Evolutionary conservation across 2,797 vertebrate species (phyloP), one percentile per base, ranked within the genome.

Genomic region (Hemibagrus guttatus): DNA sequence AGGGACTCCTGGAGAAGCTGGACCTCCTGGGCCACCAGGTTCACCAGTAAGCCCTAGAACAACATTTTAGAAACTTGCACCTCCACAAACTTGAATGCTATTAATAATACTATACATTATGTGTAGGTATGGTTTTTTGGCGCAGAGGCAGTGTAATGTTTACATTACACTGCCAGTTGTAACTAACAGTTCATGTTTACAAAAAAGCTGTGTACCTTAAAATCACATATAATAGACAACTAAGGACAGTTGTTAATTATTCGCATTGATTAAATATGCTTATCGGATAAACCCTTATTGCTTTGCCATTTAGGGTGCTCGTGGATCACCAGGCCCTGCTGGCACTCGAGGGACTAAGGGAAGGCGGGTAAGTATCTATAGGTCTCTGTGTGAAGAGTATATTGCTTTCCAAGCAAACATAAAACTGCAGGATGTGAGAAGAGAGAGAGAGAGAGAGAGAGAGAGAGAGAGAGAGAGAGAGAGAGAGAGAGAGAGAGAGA

Each of bases 301-400:
- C 83, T 89, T 66, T 85, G 42, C 85, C 66, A 68, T 42, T 46
- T 92, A 99, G 98, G 98, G 98, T 89, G 91, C 95, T 14, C 81
- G 94, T 88, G 98, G 98, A 93, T 94, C 94, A 87, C 90, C 92
- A 71, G 98, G 98, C 68, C 94, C 94, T 0, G 92, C 93, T 39
- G 98, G 98, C 86, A 91, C 94, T 81, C 96, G 97, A 94, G 98
- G 98, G 91, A 69, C 95, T 39, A 99, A 99, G 92, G 98, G 98
- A 89, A 96, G 93, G 89, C 92, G 95, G 96, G 98, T 99, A 93
- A 96, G 97, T 66, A 35, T 74, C 35, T 5, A 63, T 31, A 11
- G 4, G 3, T 28, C n/a, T 7, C 0, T 64, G 46, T 61, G 49
- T 74, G 19, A 49, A 81, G 4, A 63, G 4, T 16, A 64, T 46